Conservation (phyloP, 2,113 vertebrate species). For the Mustelus asterias region DNA sequence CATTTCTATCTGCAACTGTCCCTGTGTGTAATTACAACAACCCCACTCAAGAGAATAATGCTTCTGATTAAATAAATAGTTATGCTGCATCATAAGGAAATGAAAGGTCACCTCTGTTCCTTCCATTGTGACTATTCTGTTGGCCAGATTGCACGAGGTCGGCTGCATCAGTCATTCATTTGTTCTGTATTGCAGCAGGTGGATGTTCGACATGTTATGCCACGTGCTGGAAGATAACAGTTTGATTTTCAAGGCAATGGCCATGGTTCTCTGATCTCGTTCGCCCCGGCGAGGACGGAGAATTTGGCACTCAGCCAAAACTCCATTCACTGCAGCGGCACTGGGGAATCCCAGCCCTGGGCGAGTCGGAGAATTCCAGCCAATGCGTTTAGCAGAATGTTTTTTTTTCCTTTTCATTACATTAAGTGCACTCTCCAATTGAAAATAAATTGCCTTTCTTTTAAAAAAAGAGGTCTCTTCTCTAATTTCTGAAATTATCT, state of each 20-base stretch:
- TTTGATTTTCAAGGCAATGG: background rate
- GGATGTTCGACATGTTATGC: background rate
- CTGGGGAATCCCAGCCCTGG: too few relatives aligned
- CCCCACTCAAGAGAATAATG: background rate
- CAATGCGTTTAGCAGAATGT: too few relatives aligned
- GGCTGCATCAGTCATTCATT: background rate
- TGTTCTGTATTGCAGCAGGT: background rate
- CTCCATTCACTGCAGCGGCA: too few relatives aligned
- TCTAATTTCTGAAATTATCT: background rate
- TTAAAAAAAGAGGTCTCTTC: background rate
- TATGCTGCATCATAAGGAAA: background rate
- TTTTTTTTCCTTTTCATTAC: background rate
- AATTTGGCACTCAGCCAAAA: too few relatives aligned
- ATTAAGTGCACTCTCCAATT: slow-evolving; percentile 16
- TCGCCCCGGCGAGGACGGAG: too few relatives aligned
- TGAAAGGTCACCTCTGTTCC: background rate
- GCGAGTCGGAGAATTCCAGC: too few relatives aligned
- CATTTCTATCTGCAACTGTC: background rate
- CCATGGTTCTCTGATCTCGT: too few relatives aligned
- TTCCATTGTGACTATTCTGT: background rate
- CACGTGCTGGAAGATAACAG: background rate
- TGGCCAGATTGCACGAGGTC: background rate
- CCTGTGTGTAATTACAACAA: background rate
- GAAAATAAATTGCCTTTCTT: slow-evolving; percentile 22
- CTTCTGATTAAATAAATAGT: background rate